Evolutionary conservation across 2,888 invertebrate species (phyloP).

Genomic region (Vesta saturnalis): DNA sequence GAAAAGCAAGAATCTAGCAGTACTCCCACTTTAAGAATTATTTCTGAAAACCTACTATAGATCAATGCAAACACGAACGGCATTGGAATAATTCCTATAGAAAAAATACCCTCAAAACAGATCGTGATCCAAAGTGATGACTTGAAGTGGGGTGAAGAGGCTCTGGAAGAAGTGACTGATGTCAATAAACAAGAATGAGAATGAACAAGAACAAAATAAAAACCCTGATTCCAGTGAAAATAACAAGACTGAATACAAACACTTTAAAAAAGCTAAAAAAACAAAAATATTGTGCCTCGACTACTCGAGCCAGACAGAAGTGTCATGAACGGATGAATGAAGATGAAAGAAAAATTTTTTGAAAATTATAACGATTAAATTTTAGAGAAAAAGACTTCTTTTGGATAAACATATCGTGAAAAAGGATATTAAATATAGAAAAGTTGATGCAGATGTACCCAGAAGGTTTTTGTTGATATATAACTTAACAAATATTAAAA

Average conservation of each 20-base stretch:
- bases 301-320: neutral
- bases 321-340: neutral
- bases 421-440: too few species aligned
- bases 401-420: conserved; percentile 1
- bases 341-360: neutral
- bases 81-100: neutral
- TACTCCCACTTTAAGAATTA: too few species aligned
- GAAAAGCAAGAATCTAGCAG: too few species aligned
- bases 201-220: neutral
- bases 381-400: neutral
- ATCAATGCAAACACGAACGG: neutral
- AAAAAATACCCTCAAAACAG: neutral
- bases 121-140: too few species aligned
- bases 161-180: neutral
- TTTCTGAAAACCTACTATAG: neutral
- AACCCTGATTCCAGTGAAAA: neutral
- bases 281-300: neutral
- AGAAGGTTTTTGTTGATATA: neutral
- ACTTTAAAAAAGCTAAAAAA: neutral
- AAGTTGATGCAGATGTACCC: too few species aligned
- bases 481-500: neutral
- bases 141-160: too few species aligned
- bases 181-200: neutral
- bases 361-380: too few species aligned
- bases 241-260: neutral